These are phyloP conservation scores for Drosophila micromelanica DNA, from an alignment of 1,140 invertebrate species.

Conservation along the genomic window DNA sequence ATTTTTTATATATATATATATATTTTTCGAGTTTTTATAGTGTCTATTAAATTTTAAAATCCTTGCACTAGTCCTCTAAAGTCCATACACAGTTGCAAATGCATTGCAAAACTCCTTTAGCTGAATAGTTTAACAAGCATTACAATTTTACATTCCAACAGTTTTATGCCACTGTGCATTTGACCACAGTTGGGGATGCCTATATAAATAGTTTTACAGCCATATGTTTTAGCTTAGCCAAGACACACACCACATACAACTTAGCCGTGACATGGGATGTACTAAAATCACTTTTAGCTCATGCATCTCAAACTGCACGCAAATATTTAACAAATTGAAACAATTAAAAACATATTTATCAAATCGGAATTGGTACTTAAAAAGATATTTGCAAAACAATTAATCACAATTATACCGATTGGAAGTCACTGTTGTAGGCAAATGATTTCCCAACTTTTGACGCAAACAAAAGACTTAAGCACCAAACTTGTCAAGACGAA, in stretches of 20 bases:
- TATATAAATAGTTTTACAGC: neutral
- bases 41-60: no score
- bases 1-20: no score
- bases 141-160: slow-evolving; percentile 5
- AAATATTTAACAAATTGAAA: neutral
- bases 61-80: no score
- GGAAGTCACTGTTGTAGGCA: neutral
- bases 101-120: neutral
- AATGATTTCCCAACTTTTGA: neutral
- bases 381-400: neutral
- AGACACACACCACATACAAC: slow-evolving; percentile 4
- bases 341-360: slow-evolving; percentile 9
- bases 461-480: slow-evolving; percentile 68
- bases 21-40: no score
- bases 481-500: slow-evolving; percentile 54
- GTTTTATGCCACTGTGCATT: neutral
- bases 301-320: neutral
- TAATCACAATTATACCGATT: slow-evolving; percentile 20
- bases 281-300: slow-evolving; percentile 45
- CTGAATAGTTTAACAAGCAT: neutral
- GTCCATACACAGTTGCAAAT: neutral
- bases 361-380: slow-evolving; percentile 1
- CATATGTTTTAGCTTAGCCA: slow-evolving; percentile 20
- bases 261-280: slow-evolving; percentile 20
- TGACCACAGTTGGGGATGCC: neutral